Base-by-base conservation (phyloP, 2,797 vertebrate genomes). In the Gambusia yucatana region DNA sequence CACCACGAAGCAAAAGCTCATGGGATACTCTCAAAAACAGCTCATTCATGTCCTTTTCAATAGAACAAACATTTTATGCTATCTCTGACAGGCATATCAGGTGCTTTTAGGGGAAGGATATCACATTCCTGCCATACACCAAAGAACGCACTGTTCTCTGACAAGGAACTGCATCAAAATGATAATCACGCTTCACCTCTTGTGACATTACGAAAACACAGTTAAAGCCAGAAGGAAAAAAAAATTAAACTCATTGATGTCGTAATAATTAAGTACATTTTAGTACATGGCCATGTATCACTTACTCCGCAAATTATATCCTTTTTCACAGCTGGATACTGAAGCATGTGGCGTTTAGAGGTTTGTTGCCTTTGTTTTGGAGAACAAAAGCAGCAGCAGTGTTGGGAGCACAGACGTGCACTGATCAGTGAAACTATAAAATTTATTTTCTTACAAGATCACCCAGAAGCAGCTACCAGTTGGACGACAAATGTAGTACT, bases 111-210 rank as follows among this genome's bases (percentile, higher is more conserved):
- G 61, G 76, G 73, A 77, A 78, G 50, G 6, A 2, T 76, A 85
- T 90, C 82, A 74, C 69, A 82, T 83, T 83, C 39, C 76, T 72
- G 76, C 80, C 71, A 69, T 39, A 16, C 77, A n/a, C 47, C 82
- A 80, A 72, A 81, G 71, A 85, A 82, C 83, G 79, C 80, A 77
- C 80, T 83, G 82, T 77, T 63, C 25, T 75, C 80, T 81, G 82
- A 89, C 86, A 82, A 78, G 72, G 63, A 81, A 85, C 72, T 73
- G 69, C 83, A 83, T 92, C 89, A 87, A 81, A 67, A 91, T 85
- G 89, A 91, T 86, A 76, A 88, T 90, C 82, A 89, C 6, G 22
- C 76, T 84, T 89, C 85, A 87, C 90, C 88, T 88, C 78, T 28
- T 36, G 30, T 80, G 82, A 81, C 80, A 55, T 81, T 87, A 80